These are phyloP conservation scores for Andrena bucephala DNA, from an alignment of 2,888 invertebrate species.

Conservation along the genomic window DNA sequence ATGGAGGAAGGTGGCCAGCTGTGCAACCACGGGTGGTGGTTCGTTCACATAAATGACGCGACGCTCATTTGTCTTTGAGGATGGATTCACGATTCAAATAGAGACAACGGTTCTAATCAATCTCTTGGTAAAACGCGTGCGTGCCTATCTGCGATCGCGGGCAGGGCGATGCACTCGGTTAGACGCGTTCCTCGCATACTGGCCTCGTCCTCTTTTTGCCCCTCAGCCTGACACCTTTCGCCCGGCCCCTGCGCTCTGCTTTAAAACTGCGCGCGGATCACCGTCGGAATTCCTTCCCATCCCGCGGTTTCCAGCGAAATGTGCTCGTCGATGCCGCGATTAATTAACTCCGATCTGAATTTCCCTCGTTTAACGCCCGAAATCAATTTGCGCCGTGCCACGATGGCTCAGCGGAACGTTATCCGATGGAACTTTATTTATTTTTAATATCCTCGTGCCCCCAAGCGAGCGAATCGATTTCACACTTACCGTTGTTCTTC, in stretches of 20 bases:
- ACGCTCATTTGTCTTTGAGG: slow-evolving; percentile 82
- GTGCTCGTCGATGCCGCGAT: slow-evolving; percentile 31
- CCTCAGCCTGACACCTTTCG: slow-evolving; percentile 40
- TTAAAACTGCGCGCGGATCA: neutral
- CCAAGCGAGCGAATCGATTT: slow-evolving; percentile 28
- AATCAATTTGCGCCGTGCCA: slow-evolving; percentile 22
- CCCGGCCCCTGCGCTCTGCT: neutral
- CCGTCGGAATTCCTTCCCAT: slow-evolving; percentile 4
- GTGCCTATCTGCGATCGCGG: slow-evolving; percentile 56
- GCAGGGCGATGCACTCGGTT: slow-evolving; percentile 44
- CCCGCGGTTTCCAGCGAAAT: neutral
- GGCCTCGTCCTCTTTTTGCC: neutral
- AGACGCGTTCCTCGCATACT: slow-evolving; percentile 45
- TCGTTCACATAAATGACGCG: slow-evolving; percentile 78
- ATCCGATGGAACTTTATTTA: slow-evolving; percentile 22
- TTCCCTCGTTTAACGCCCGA: neutral
- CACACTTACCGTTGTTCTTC: neutral
- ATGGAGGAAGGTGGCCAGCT: slow-evolving; percentile 81
- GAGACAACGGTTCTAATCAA: slow-evolving; percentile 79
- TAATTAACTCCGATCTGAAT: slow-evolving; percentile 36
- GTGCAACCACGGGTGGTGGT: slow-evolving; percentile 76
- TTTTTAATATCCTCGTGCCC: slow-evolving; percentile 4
- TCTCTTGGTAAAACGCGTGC: slow-evolving; percentile 75
- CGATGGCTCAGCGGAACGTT: neutral
- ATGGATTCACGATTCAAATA: slow-evolving; percentile 81